Evolutionary conservation across 2,113 vertebrate species (phyloP).

Genomic region (Alexandromys fortis): DNA sequence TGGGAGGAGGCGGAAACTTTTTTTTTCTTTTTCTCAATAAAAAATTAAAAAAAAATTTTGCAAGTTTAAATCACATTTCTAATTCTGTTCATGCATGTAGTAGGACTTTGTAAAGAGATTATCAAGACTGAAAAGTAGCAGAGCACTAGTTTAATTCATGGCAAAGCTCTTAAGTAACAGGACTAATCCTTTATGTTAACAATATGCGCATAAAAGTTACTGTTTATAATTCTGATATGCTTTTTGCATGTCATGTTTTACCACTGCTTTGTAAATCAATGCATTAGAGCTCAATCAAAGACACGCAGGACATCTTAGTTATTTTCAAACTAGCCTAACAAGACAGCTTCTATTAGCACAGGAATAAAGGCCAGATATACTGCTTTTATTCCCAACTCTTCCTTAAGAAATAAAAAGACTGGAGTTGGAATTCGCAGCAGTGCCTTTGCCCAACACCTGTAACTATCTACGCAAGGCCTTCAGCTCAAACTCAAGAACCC

Average conservation of each 20-base stretch:
- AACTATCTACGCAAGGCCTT: background rate
- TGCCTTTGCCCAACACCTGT: background rate
- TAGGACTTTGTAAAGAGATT: background rate
- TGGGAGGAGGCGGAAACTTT: too few species aligned
- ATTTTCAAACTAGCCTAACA: slow-evolving; percentile 33
- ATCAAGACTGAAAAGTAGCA: background rate
- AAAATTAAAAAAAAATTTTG: background rate
- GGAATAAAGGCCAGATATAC: background rate
- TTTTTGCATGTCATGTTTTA: background rate
- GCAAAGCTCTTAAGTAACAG: slow-evolving; percentile 18
- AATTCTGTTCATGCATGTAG: background rate
- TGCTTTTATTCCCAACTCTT: background rate
- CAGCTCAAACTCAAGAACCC: background rate
- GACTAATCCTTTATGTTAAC: background rate
- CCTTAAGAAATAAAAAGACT: background rate
- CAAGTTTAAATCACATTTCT: slow-evolving; percentile 20
- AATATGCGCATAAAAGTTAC: background rate
- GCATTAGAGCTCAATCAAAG: background rate
- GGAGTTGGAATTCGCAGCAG: background rate
- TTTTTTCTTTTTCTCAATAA: too few species aligned
- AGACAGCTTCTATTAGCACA: background rate
- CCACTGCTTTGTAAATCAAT: slow-evolving; percentile 24
- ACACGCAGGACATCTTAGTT: background rate
- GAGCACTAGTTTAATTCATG: background rate
- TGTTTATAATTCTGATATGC: slow-evolving; percentile 5